Evolutionary conservation across 2,888 invertebrate genomes (phyloP).

Genomic region (Pristionchus exspectatus): DNA sequence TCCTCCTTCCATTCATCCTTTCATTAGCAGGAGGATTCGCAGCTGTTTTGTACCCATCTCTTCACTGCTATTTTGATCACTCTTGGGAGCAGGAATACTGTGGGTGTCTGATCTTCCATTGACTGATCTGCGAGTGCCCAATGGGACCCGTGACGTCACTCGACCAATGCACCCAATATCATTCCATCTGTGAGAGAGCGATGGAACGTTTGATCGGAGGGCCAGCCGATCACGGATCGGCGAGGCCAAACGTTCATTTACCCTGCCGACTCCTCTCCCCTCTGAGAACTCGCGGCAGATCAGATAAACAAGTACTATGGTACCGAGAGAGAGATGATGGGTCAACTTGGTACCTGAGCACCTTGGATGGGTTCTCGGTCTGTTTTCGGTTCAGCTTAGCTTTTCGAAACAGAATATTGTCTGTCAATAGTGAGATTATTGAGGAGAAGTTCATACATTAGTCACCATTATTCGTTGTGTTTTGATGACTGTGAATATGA

Average conservation of each 20-base stretch:
- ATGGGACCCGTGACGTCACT: background rate
- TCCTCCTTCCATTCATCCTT: background rate
- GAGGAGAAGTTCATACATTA: background rate
- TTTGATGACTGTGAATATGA: background rate
- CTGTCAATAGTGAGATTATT: background rate
- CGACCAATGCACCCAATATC: background rate
- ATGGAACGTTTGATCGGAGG: constrained; percentile 16
- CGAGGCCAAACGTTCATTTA: constrained; percentile 34
- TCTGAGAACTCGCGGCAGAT: background rate
- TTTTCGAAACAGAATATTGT: background rate
- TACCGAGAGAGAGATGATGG: background rate
- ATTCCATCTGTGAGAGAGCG: constrained; percentile 7
- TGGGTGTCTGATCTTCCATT: constrained; percentile 16
- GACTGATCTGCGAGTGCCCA: background rate
- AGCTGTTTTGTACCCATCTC: background rate
- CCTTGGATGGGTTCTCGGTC: background rate
- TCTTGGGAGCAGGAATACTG: background rate
- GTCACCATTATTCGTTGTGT: background rate
- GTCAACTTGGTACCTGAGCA: background rate
- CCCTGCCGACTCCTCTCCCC: background rate
- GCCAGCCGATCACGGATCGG: background rate
- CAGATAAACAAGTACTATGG: constrained; percentile 18
- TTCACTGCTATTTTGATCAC: constrained; percentile 22
- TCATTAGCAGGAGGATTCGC: background rate
- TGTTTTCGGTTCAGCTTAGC: background rate